phyloP scores from a whole-genome alignment of 2,797 vertebrate species.

The Rhinoraja longicauda region DNA sequence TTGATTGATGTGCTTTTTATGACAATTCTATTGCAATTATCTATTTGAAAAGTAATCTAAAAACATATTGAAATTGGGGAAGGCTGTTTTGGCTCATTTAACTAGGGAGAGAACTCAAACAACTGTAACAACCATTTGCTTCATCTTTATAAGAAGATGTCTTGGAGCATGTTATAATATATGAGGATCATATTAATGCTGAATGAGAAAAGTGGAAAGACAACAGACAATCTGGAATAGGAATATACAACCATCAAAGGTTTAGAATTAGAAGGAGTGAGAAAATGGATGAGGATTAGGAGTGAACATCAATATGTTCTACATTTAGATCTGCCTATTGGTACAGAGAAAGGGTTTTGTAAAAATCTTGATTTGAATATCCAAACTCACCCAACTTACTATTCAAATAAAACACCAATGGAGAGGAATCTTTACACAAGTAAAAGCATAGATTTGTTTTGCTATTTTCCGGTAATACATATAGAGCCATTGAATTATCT shows the following conservation, averaged over 20 bases:
- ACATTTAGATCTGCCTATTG: neutral
- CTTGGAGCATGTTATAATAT: neutral
- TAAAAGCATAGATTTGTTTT: neutral
- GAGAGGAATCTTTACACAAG: neutral
- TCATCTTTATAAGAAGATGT: neutral
- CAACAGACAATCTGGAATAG: neutral
- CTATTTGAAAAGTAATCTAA: neutral
- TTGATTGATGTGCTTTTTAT: neutral
- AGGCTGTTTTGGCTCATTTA: neutral
- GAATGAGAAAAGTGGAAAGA: neutral
- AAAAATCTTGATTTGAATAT: neutral
- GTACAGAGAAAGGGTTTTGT: neutral
- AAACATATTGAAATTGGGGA: neutral
- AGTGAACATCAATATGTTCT: neutral
- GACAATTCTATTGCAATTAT: neutral
- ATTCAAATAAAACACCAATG: neutral
- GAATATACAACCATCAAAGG: neutral
- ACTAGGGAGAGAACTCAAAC: neutral
- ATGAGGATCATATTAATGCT: neutral
- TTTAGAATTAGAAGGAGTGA: neutral
- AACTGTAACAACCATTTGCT: neutral
- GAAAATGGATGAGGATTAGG: neutral
- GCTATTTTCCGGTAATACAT: neutral
- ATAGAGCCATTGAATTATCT: neutral
- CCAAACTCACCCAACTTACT: neutral